phyloP scores from a whole-genome alignment of 2,113 vertebrate genomes.

The Panthera uncia region DNA sequence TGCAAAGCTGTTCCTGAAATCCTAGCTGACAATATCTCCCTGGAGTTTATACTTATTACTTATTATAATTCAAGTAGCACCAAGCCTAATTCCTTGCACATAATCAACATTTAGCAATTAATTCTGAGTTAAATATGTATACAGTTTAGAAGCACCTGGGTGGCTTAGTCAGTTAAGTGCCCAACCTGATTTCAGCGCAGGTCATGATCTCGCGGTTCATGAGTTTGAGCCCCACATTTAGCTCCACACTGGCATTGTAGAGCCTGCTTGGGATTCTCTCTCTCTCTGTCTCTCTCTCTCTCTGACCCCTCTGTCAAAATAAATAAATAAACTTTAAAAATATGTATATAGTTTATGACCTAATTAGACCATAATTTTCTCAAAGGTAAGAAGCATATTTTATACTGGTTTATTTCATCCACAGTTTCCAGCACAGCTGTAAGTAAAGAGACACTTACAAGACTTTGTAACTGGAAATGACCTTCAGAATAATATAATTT shows the following conservation, averaged over 20 bases:
- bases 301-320: too few species aligned
- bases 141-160: not conserved
- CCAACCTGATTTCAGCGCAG: too few species aligned
- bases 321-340: not conserved
- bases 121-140: not conserved
- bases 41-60: not conserved
- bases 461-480: not conserved
- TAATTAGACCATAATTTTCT: not conserved
- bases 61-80: not conserved
- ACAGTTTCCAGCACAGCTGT: not conserved
- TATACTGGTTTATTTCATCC: not conserved
- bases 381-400: not conserved
- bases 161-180: too few species aligned
- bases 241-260: too few species aligned
- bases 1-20: slow-evolving; percentile 7
- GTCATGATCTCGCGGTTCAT: too few species aligned
- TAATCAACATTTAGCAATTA: not conserved
- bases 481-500: not conserved
- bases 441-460: not conserved
- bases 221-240: too few species aligned
- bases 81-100: not conserved
- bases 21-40: not conserved
- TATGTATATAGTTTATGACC: not conserved
- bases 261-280: too few species aligned
- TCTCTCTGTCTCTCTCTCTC: too few species aligned